Evolutionary conservation across 2,797 vertebrate genomes (phyloP).

Genomic region (Onychomys arenicola): DNA sequence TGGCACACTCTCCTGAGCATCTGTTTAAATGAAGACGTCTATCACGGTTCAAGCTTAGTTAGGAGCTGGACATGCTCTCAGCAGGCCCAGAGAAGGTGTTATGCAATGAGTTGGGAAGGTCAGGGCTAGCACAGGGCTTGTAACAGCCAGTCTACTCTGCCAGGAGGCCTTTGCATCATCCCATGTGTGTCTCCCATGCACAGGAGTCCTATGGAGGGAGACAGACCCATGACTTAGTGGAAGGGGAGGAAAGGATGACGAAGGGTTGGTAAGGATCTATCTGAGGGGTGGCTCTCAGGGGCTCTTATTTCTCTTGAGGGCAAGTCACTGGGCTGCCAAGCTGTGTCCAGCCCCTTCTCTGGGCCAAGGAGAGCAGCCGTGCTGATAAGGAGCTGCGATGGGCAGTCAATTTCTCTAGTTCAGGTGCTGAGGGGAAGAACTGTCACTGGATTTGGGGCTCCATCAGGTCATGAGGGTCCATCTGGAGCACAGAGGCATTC

Average conservation of each 20-base stretch:
- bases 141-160: neutral
- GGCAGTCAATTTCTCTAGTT: neutral
- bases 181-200: no score
- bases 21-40: neutral
- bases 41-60: neutral
- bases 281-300: accelerated
- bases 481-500: neutral
- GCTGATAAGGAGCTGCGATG: accelerated
- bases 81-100: neutral
- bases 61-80: neutral
- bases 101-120: accelerated
- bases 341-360: neutral
- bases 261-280: neutral
- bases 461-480: neutral
- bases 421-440: accelerated
- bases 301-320: neutral
- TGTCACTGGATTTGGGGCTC: accelerated
- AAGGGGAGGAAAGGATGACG: neutral
- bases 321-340: neutral
- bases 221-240: accelerated
- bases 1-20: neutral
- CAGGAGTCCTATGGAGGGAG: accelerated
- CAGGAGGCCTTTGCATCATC: no score
- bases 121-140: neutral
- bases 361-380: neutral